Evolutionary conservation across 2,888 invertebrate species (phyloP).

Genomic region (Eristalinus aeneus): DNA sequence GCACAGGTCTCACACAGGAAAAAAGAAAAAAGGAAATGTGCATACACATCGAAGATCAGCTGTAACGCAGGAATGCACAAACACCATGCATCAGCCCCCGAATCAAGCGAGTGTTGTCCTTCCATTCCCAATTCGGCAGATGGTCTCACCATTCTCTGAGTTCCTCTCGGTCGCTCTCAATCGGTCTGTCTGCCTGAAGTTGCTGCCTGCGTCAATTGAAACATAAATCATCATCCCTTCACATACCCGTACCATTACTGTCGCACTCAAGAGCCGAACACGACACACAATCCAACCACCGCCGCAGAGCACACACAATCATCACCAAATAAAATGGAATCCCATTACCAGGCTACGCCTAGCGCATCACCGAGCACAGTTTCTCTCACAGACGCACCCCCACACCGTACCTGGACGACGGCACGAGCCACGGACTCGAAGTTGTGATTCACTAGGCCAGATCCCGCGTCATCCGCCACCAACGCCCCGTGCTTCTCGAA

Average conservation of each 20-base stretch:
- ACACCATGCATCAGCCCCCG: constrained; percentile 28
- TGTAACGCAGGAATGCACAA: constrained; percentile 52
- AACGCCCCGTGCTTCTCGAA: constrained; percentile 16
- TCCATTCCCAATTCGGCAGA: constrained; percentile 62
- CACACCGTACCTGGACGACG: constrained; percentile 16
- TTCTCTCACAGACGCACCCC: constrained; percentile 26
- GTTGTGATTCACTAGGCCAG: constrained; percentile 50
- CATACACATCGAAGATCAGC: constrained; percentile 35
- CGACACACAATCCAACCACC: constrained; percentile 43
- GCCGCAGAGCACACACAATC: constrained; percentile 52
- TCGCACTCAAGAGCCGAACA: constrained; percentile 21
- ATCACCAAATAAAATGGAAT: constrained; percentile 66
- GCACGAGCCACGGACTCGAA: constrained; percentile 54
- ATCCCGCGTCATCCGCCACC: constrained; percentile 10
- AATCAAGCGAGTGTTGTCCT: constrained; percentile 23
- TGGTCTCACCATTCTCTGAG: constrained; percentile 48
- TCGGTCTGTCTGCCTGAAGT: constrained; percentile 19
- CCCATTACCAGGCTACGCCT: constrained; percentile 54
- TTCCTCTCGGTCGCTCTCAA: constrained; percentile 1
- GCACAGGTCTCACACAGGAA: neutral
- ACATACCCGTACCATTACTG: constrained; percentile 41
- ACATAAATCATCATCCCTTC: constrained; percentile 63
- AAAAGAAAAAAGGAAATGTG: neutral
- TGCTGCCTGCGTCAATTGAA: constrained; percentile 51
- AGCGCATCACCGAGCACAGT: constrained; percentile 42